Evolutionary conservation across 2,113 vertebrate species (phyloP), one percentile per base, ranked within the genome.

Genomic region (Istiophorus platypterus): DNA sequence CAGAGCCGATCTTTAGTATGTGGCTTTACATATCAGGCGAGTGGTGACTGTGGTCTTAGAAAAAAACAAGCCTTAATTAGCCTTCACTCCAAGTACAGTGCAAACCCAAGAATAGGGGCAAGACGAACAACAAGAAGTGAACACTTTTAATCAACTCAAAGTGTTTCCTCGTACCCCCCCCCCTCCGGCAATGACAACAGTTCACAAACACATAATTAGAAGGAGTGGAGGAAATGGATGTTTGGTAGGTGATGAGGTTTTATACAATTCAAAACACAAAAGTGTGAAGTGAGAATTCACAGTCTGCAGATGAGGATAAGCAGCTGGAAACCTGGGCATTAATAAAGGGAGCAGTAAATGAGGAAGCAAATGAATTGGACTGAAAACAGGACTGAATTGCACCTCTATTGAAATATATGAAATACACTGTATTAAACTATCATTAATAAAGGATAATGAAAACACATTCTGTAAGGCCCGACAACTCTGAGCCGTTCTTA

Each of bases 251-350:
- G 86, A 90, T 74, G 78, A 85, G 81, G 80, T 89, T 92, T 90
- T 83, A 88, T 88, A 85, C 81, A 82, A 81, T 87, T 90, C 69
- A 82, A 88, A 92, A 92, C 72, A 80, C 66, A 81, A 82, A 91
- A 15, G 88, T 92, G 91, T 92, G 85, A 93, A 88, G 86, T 88
- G 89, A 92, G 72, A 82, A 69, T 80, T 92, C 80, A 87, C 92
- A 89, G 88, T 81, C 71, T n/a, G 45, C 61, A 71, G 54, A 81
- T 15, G 73, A 37, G 73, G 75, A 45, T 34, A 73, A 87, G 77
- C 85, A 80, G 69, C 39, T 62, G 81, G 68, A 63, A 58, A 67
- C 62, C 24, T 49, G 69, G 68, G 49, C 65, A 54, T 72, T 54
- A 27, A 68, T 85, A 69, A 77, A 22, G 27, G 22, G 24, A 56